These are phyloP conservation scores for Coluber constrictor DNA, from an alignment of 2,797 vertebrate species.

Conservation along the genomic window DNA sequence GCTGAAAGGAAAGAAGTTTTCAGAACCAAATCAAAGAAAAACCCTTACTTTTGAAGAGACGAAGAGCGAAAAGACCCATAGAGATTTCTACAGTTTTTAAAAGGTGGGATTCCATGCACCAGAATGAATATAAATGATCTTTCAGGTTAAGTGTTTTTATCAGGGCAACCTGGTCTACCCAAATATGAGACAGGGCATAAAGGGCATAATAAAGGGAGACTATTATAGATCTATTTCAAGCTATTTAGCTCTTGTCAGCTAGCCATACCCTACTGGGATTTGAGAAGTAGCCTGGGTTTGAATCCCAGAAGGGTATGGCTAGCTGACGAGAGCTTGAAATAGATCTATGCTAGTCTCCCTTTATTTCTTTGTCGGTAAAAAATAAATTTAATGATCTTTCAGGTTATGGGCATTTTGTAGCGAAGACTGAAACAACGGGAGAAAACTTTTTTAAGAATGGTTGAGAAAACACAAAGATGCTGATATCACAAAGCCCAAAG, in stretches of 20 bases:
- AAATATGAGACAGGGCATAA: no score
- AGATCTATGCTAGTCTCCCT: no score
- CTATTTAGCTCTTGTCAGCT: no score
- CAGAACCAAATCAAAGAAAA: slow-evolving; percentile 35
- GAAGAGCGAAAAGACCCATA: not conserved
- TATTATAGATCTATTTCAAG: no score
- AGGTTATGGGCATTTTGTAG: slow-evolving; percentile 14
- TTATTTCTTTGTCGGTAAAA: no score
- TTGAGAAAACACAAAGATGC: slow-evolving; percentile 21
- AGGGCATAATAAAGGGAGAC: no score
- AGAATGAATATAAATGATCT: not conserved
- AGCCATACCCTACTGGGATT: no score
- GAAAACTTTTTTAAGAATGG: slow-evolving; percentile 1
- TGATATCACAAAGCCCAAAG: not conserved
- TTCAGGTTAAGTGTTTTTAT: not conserved
- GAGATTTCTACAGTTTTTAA: not conserved
- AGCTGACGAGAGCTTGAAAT: no score
- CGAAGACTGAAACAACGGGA: slow-evolving; percentile 14
- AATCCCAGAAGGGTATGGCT: no score
- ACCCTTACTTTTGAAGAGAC: slow-evolving; percentile 11
- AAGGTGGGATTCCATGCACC: not conserved
- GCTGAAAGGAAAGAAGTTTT: slow-evolving; percentile 35
- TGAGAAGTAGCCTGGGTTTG: no score
- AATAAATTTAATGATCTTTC: not conserved
- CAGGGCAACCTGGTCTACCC: no score